These are phyloP conservation scores for Sebastes diploproa DNA, from an alignment of 2,797 vertebrate genomes.

Conservation along the genomic window DNA sequence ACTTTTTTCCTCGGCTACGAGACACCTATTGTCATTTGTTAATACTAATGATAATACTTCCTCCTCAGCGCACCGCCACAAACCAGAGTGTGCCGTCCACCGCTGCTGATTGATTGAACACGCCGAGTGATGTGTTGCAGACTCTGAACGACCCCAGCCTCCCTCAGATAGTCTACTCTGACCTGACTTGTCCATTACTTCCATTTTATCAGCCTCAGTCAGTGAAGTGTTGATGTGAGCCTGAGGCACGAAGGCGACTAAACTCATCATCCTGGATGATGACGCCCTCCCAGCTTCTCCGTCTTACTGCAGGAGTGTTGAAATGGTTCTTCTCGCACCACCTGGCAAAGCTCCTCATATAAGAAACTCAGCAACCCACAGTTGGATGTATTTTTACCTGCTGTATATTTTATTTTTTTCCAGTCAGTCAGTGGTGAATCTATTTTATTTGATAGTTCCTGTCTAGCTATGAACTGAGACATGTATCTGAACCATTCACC, in stretches of 20 bases:
- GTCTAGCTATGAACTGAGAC: background rate
- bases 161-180: conserved; percentile 28
- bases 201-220: conserved; percentile 53
- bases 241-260: conserved; percentile 30
- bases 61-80: background rate
- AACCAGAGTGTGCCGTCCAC: background rate
- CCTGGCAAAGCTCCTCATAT: background rate
- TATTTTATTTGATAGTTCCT: background rate
- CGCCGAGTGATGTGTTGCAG: conserved; percentile 58
- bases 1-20: background rate
- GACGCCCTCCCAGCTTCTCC: conserved; percentile 23
- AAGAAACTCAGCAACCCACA: background rate
- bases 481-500: background rate
- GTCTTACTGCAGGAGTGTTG: background rate
- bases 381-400: background rate
- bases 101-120: conserved; percentile 16
- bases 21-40: background rate
- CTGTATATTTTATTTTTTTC: rapidly evolving
- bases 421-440: background rate
- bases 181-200: conserved; percentile 28
- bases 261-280: conserved; percentile 45
- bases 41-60: background rate
- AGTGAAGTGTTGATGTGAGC: conserved; percentile 59
- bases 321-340: conserved; percentile 15
- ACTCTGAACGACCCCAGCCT: conserved; percentile 17